Conservation (phyloP, 2,888 invertebrate genomes). For the Venustoraphidia nigricollis region DNA sequence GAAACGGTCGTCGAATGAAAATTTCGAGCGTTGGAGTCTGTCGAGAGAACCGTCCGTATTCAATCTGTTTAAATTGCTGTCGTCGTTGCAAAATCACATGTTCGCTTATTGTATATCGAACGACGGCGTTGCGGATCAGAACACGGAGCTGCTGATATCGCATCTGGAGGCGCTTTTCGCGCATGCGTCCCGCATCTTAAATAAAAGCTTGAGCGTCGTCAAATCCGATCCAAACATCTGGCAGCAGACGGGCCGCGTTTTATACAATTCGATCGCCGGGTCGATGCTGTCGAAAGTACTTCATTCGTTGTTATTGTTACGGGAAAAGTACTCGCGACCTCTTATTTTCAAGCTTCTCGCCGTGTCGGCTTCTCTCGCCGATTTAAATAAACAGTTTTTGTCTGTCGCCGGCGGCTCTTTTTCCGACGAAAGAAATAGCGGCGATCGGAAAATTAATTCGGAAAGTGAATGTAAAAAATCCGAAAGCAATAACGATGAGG, state of each 20-base stretch:
- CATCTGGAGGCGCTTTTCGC: slow-evolving; percentile 23
- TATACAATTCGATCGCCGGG: slow-evolving; percentile 38
- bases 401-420: slow-evolving; percentile 15
- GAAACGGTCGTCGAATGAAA: not conserved
- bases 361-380: slow-evolving; percentile 26
- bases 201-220: slow-evolving; percentile 23
- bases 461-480: too few species aligned
- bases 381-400: slow-evolving; percentile 26
- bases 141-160: slow-evolving; percentile 15
- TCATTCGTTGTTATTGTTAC: slow-evolving; percentile 36
- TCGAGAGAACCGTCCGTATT: slow-evolving; percentile 19
- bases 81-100: slow-evolving; percentile 42
- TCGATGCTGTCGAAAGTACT: slow-evolving; percentile 39
- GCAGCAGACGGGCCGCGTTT: slow-evolving; percentile 29
- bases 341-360: slow-evolving; percentile 24
- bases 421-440: too few species aligned
- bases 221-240: slow-evolving; percentile 22
- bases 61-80: slow-evolving; percentile 34
- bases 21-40: slow-evolving; percentile 10
- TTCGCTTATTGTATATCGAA: slow-evolving; percentile 29
- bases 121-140: slow-evolving; percentile 1
- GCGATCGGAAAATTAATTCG: too few species aligned
- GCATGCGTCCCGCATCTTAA: slow-evolving; percentile 21
- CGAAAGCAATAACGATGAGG: too few species aligned
- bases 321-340: slow-evolving; percentile 25